A percentile compares a stretch with the other conserved stretches of the same genome.
These are phyloP conservation scores for Mythimna ferrago DNA, from an alignment of 2,888 invertebrate species.

Conservation along the genomic window DNA sequence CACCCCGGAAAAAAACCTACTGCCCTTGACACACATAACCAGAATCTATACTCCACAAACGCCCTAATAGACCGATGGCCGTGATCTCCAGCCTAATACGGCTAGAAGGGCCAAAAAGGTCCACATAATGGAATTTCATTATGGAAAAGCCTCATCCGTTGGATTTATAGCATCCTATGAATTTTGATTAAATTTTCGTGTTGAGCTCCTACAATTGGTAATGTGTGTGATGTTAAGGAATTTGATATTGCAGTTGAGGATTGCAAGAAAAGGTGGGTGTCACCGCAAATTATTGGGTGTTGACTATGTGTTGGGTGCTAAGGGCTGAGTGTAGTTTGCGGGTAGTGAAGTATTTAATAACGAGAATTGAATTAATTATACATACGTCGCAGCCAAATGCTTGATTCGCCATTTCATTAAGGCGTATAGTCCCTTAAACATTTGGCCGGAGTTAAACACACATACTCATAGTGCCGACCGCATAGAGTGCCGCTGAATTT, in stretches of 20 bases:
- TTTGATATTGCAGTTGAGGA: slow-evolving; percentile 39
- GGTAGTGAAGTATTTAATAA: background rate
- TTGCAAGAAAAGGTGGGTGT: slow-evolving; percentile 33
- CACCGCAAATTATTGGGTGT: background rate
- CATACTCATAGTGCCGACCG: too few species aligned
- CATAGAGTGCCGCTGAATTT: too few species aligned
- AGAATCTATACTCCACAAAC: slow-evolving; percentile 9
- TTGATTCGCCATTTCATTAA: background rate
- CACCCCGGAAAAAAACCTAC: background rate
- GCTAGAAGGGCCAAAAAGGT: slow-evolving; percentile 61
- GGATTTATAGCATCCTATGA: slow-evolving; percentile 65
- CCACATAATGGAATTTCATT: slow-evolving; percentile 66
- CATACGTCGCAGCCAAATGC: background rate
- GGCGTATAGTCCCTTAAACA: too few species aligned
- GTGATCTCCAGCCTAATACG: slow-evolving; percentile 51
- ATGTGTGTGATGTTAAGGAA: slow-evolving; percentile 35
- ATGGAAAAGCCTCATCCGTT: slow-evolving; percentile 53
- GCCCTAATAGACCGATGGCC: slow-evolving; percentile 50
- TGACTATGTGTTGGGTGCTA: background rate
- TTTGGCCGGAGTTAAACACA: too few species aligned
- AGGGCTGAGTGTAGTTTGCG: background rate
- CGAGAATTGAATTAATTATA: background rate
- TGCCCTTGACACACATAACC: slow-evolving; percentile 28
- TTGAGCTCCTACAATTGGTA: slow-evolving; percentile 40
- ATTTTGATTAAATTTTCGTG: slow-evolving; percentile 66